These are phyloP conservation scores for Catocala fraxini DNA, from an alignment of 2,888 invertebrate species.

Conservation along the genomic window DNA sequence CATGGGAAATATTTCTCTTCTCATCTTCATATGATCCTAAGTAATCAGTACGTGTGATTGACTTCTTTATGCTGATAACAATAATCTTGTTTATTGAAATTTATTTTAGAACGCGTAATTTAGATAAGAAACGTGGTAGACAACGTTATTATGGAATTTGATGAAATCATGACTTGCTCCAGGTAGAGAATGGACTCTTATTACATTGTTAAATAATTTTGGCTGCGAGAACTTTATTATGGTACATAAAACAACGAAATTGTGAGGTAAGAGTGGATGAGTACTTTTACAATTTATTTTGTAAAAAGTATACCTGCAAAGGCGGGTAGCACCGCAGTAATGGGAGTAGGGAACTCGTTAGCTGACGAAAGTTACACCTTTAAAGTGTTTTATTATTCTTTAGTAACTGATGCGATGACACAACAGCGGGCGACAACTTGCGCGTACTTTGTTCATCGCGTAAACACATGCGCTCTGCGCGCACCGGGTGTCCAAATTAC, in stretches of 20 bases:
- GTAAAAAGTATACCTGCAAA: constrained; percentile 27
- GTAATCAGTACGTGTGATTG: constrained; percentile 33
- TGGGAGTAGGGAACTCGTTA: constrained; percentile 49
- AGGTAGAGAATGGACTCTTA: constrained; percentile 8
- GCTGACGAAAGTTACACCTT: constrained; percentile 45
- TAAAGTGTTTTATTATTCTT: constrained; percentile 54
- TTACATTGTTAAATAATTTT: constrained; percentile 31
- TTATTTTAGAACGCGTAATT: not conserved
- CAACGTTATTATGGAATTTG: not conserved
- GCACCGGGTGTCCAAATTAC: not conserved
- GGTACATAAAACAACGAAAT: constrained; percentile 33
- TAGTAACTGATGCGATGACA: constrained; percentile 39
- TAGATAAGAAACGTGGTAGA: not conserved
- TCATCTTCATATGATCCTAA: constrained; percentile 15
- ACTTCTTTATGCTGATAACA: not conserved
- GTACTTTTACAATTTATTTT: constrained; percentile 42
- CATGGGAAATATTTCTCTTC: constrained; percentile 27
- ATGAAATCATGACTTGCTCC: not conserved
- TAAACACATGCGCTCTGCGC: not conserved
- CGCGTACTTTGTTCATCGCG: constrained; percentile 6
- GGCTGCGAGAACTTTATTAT: constrained; percentile 23
- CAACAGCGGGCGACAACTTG: constrained; percentile 10
- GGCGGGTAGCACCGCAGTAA: constrained; percentile 25
- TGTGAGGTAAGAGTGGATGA: constrained; percentile 25
- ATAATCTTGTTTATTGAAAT: no score